phyloP scores from a whole-genome alignment of 2,888 invertebrate species.

The Synergus japonicus region DNA sequence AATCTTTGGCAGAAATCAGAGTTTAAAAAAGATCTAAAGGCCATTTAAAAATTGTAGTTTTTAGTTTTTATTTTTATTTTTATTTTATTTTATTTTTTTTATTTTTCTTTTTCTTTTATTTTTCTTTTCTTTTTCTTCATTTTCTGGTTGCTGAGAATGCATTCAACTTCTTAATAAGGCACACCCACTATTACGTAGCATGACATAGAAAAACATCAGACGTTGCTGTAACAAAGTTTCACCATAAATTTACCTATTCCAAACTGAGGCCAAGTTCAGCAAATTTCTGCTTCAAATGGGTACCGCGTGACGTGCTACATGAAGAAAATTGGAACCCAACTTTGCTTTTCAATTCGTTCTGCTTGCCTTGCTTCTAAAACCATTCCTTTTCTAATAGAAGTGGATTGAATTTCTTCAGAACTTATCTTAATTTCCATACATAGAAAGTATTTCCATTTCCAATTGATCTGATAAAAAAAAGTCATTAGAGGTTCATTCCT shows the following conservation, averaged over 20 bases:
- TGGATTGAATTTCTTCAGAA: neutral
- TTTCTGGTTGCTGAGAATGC: neutral
- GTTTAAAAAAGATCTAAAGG: neutral
- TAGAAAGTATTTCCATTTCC: neutral
- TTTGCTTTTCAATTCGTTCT: conserved; percentile 3
- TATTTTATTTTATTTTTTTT: too few species aligned
- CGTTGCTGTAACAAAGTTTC: neutral
- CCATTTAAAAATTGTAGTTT: neutral
- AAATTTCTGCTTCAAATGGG: conserved; percentile 7
- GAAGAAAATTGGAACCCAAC: conserved; percentile 11
- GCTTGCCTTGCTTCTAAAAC: neutral
- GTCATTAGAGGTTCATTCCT: neutral
- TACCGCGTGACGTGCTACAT: conserved; percentile 8
- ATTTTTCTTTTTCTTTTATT: too few species aligned
- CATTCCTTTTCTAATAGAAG: neutral
- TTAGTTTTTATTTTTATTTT: too few species aligned
- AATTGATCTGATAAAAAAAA: neutral
- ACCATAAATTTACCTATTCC: conserved; percentile 18
- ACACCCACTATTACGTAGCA: conserved; percentile 1
- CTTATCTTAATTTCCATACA: neutral
- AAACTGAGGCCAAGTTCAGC: conserved; percentile 19
- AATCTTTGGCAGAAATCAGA: neutral
- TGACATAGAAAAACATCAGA: conserved; percentile 7
- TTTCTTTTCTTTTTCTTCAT: too few species aligned
- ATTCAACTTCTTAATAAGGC: conserved; percentile 5